Conservation (phyloP, 2,113 vertebrate species). For the Ammodytes marinus region DNA sequence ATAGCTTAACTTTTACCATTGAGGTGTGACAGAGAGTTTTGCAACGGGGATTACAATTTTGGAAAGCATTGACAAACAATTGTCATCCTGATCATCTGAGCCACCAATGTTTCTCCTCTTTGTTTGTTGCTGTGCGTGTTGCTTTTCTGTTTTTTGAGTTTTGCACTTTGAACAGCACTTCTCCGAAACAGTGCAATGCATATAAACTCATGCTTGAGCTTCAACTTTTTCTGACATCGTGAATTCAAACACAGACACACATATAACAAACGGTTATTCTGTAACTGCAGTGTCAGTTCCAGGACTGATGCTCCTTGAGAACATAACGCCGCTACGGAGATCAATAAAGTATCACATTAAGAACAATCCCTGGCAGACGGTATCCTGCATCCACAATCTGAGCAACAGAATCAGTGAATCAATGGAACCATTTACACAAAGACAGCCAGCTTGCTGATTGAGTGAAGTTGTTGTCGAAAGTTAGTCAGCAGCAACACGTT, state of each 20-base stretch:
- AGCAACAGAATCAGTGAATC: background rate
- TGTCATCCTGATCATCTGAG: too few species aligned
- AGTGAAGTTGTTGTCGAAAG: background rate
- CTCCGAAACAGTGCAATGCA: background rate
- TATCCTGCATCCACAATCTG: background rate
- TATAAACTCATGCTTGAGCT: background rate
- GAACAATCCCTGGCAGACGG: slow-evolving; percentile 12
- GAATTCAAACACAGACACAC: background rate
- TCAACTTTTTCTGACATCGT: background rate
- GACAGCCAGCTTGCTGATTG: background rate
- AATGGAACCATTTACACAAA: background rate
- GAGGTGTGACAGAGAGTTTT: too few species aligned
- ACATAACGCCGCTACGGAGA: background rate
- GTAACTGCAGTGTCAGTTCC: background rate
- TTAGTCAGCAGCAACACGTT: background rate
- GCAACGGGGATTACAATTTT: too few species aligned
- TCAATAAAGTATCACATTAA: background rate
- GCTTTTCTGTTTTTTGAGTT: background rate
- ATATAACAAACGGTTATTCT: background rate
- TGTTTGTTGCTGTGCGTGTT: background rate
- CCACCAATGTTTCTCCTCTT: background rate
- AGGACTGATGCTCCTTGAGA: background rate
- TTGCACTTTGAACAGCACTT: background rate
- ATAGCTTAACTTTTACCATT: background rate
- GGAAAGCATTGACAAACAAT: too few species aligned